Evolutionary conservation across 2,797 vertebrate species (phyloP), one percentile per base, ranked within the genome.

Genomic region (Scleropages formosus): DNA sequence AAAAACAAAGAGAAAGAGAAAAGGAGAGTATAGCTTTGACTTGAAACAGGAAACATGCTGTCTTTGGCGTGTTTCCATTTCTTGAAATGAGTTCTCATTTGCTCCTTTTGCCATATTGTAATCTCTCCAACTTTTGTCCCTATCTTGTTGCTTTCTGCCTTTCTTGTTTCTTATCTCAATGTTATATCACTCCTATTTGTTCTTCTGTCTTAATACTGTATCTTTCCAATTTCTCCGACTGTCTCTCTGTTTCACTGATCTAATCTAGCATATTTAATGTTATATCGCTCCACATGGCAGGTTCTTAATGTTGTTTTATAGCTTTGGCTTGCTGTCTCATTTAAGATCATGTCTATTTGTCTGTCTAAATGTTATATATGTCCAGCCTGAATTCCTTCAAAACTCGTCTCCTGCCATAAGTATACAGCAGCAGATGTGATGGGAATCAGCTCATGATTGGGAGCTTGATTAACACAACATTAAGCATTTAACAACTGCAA

Each of bases 381-480:
- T 70, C 47, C 68, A 11, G 49, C 49, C 13, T 18, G 24, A 18
- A 72, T 24, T 26, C 27, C 56, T 39, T 4, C 53, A 12, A 56
- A 13, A 58, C 11, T 39, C 27, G 18, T 26, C 24, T 56, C 49
- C 53, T 63, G 27, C 31, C n/a, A 10, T 75, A 82, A 77, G 75
- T 84, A 79, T 80, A 80, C 82, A 82, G 75, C 76, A 80, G 80
- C 83, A 85, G 85, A 84, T 85, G 83, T 82, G 81, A 74, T 72
- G 71, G 80, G 85, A 84, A 84, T 84, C 79, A 79, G 78, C 80
- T 81, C 80, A 78, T 81, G 80, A 84, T 82, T 75, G 83, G 80
- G 81, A 82, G 79, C 78, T 81, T 80, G 82, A 87, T 87, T 85
- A 85, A 87, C 85, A 82, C 65, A 81, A 82, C 46, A 75, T 75